Evolutionary conservation across 2,797 vertebrate species (phyloP).

Genomic region (Hypotaenidia okinawae): DNA sequence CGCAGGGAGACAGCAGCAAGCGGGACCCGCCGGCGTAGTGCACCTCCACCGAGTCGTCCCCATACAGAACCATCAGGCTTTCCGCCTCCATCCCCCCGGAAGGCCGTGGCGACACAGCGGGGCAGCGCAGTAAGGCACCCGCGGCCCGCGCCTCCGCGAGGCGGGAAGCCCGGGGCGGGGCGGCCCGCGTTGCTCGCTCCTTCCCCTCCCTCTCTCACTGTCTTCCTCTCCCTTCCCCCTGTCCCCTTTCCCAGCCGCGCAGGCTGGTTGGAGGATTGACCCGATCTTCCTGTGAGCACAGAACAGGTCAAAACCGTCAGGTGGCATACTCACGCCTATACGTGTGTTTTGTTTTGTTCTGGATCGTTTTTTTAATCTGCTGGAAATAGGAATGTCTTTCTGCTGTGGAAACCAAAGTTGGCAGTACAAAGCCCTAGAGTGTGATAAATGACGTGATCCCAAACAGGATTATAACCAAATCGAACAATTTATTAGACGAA

Average conservation of each 20-base stretch:
- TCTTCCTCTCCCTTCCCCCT: too few relatives aligned
- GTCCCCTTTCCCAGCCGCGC: too few relatives aligned
- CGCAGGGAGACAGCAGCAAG: constrained; percentile 88
- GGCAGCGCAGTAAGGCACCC: fast-evolving
- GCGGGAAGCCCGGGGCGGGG: neutral
- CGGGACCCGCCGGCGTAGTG: constrained; percentile 75
- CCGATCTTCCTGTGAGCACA: fast-evolving
- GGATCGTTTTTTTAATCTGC: too few relatives aligned
- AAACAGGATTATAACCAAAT: too few relatives aligned
- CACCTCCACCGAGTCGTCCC: constrained; percentile 85
- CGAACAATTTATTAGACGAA: too few relatives aligned
- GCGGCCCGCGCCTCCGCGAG: fast-evolving
- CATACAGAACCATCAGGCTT: constrained; percentile 79
- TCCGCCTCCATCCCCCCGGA: neutral
- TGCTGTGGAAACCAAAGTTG: neutral
- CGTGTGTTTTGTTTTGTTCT: too few relatives aligned
- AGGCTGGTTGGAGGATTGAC: fast-evolving
- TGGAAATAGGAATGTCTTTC: neutral
- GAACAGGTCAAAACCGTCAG: fast-evolving
- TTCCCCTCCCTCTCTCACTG: too few relatives aligned
- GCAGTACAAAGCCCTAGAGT: too few relatives aligned
- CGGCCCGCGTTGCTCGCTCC: neutral
- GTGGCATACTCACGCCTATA: too few relatives aligned
- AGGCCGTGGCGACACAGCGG: fast-evolving
- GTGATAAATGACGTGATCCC: too few relatives aligned